These are phyloP conservation scores for Solea senegalensis DNA, from an alignment of 2,113 vertebrate genomes.

Conservation along the genomic window DNA sequence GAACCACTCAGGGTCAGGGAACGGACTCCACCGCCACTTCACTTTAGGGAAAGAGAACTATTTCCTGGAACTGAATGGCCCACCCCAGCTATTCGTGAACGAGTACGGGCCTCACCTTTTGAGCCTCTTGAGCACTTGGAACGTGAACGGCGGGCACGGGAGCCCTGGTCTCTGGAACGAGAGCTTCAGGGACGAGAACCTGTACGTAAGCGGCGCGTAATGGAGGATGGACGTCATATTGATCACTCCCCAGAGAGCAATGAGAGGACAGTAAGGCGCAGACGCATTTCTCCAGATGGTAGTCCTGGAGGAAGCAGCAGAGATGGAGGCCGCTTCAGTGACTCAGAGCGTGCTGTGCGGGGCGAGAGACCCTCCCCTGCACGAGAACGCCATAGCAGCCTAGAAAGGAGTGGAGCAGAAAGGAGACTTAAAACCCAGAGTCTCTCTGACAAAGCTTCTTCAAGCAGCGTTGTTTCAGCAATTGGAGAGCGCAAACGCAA, in stretches of 20 bases:
- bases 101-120: conserved; percentile 87
- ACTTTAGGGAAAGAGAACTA: conserved; percentile 93
- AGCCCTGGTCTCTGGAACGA: conserved; percentile 95
- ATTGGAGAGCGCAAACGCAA: conserved; percentile 87
- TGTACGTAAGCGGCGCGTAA: conserved; percentile 87
- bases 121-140: conserved; percentile 94
- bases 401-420: conserved; percentile 86
- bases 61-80: conserved; percentile 93
- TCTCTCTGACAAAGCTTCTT: conserved; percentile 62
- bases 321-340: conserved; percentile 90
- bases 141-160: conserved; percentile 85
- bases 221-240: conserved; percentile 89
- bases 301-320: conserved; percentile 92
- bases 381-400: conserved; percentile 85
- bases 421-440: conserved; percentile 79
- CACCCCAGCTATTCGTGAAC: conserved; percentile 88
- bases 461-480: conserved; percentile 38
- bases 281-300: conserved; percentile 89
- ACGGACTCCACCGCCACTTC: conserved; percentile 92
- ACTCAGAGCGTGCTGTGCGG: conserved; percentile 88
- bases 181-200: conserved; percentile 89
- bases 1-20: conserved; percentile 91
- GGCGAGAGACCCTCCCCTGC: conserved; percentile 86
- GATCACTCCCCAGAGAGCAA: conserved; percentile 93
- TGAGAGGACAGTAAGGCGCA: conserved; percentile 89